Evolutionary conservation across 92 coral and sea anemone genomes (phyloP), one percentile per base, ranked within the genome.

Genomic region (Epizoanthus ramosus): DNA sequence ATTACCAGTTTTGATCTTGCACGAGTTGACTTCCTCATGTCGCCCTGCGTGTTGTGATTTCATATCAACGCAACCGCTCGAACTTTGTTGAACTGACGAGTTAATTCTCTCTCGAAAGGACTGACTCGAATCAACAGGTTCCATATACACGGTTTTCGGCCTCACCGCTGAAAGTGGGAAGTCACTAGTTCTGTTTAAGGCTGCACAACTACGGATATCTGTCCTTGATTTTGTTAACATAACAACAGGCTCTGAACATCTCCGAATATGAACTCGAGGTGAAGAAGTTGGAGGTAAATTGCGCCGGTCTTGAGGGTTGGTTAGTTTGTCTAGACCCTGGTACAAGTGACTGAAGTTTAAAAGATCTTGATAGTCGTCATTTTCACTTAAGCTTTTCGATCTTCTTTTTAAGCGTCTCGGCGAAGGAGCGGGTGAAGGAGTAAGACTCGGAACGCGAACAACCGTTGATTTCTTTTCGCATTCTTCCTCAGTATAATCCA

Each of bases 321-420:
- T 41, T 16, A 17, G 65, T 65, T 16, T 28, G 13, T 57, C 58
- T 47, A 74, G n/a, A 35, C 65, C 50, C 66, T 74, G 80, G 37
- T 74, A 74, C 52, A 57, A 35, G 64, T 33, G 31, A 2, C 14
- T 75, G 5, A 17, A 59, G 13, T 3, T 35, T 18, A 31, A 17
- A 39, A 59, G 81, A 58, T 59, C 82, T 76, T 76, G 82, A 76
- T 76, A 76, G 17, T 47, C 82, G 17, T 47, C 82, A 43, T 28
- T 61, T 4, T 76, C 82, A 22, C 47, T 76, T 19, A 76, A 61
- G 16, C 82, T 76, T 59, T 65, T 76, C 37, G 82, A 76, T 41
- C 82, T 68, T n/a, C 39, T 25, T 17, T 61, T 76, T 12, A 39
- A 16, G 71, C 41, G n/a, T 18, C 22, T 76, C 22, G 82, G 82